phyloP scores from a whole-genome alignment of 2,113 vertebrate genomes.

The Ciconia stormi region DNA sequence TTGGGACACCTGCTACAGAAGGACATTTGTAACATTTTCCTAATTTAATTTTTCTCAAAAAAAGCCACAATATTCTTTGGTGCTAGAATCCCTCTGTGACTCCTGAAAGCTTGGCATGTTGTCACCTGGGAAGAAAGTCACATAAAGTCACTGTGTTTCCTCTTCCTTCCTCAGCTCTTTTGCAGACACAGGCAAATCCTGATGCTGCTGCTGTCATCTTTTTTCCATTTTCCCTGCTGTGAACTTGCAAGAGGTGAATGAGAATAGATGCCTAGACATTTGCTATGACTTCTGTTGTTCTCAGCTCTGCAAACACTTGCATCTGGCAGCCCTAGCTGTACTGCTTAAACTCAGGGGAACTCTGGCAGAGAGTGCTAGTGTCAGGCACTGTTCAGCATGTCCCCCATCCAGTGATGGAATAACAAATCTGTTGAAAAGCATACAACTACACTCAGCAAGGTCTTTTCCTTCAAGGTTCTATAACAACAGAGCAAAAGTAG shows the following conservation, averaged over 20 bases:
- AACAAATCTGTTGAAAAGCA: background rate
- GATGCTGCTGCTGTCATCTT: background rate
- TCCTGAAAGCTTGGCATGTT: background rate
- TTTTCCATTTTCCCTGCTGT: background rate
- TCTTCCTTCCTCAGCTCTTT: background rate
- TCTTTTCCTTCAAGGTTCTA: background rate
- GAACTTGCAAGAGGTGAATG: background rate
- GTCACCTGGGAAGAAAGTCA: background rate
- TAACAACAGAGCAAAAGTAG: background rate
- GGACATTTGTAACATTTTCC: background rate
- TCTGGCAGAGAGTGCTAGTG: accelerated
- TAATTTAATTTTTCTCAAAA: background rate
- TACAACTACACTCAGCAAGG: background rate
- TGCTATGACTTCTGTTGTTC: background rate
- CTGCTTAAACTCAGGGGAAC: background rate
- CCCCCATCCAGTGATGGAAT: background rate
- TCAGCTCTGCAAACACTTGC: background rate
- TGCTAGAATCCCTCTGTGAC: background rate
- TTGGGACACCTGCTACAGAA: background rate
- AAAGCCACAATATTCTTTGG: background rate
- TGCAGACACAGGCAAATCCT: background rate
- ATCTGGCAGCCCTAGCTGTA: background rate
- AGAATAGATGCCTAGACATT: background rate
- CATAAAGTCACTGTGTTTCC: background rate
- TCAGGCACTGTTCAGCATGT: background rate